phyloP scores from a whole-genome alignment of 2,888 invertebrate species.

The Nephrotoma appendiculata region DNA sequence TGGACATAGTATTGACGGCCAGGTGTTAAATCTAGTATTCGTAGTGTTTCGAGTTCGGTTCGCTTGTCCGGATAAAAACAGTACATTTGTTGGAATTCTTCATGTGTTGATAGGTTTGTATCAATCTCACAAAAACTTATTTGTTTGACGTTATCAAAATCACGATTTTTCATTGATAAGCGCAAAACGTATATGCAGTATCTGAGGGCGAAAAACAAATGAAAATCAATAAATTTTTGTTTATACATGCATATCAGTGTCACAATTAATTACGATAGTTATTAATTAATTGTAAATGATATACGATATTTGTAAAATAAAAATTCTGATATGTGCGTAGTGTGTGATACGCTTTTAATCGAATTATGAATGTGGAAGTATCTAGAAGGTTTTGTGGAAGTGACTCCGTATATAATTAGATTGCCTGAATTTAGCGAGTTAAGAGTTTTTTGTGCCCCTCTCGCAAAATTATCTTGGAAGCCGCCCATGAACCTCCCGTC shows the following conservation, averaged over 20 bases:
- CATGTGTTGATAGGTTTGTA: conserved; percentile 22
- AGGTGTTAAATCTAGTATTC: conserved; percentile 35
- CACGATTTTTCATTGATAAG: conserved; percentile 27
- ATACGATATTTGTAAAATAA: background rate
- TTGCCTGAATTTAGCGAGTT: too few species aligned
- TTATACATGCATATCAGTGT: background rate
- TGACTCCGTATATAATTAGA: too few species aligned
- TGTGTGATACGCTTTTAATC: background rate
- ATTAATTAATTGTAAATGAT: background rate
- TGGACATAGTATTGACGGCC: conserved; percentile 40
- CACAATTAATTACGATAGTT: background rate
- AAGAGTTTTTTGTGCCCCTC: too few species aligned
- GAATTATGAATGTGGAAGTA: background rate
- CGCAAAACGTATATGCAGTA: conserved; percentile 31
- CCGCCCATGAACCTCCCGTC: too few species aligned
- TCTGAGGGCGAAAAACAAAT: conserved; percentile 15
- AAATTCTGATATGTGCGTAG: background rate
- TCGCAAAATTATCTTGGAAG: too few species aligned
- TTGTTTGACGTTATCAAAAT: conserved; percentile 25
- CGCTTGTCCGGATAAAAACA: conserved; percentile 24
- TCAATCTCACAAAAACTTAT: conserved; percentile 30
- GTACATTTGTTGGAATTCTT: conserved; percentile 26
- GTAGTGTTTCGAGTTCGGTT: conserved; percentile 34
- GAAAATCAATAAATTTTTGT: background rate
- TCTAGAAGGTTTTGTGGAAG: too few species aligned